Evolutionary conservation across 2,113 vertebrate genomes (phyloP).

Genomic region (Nycticorax nycticorax): DNA sequence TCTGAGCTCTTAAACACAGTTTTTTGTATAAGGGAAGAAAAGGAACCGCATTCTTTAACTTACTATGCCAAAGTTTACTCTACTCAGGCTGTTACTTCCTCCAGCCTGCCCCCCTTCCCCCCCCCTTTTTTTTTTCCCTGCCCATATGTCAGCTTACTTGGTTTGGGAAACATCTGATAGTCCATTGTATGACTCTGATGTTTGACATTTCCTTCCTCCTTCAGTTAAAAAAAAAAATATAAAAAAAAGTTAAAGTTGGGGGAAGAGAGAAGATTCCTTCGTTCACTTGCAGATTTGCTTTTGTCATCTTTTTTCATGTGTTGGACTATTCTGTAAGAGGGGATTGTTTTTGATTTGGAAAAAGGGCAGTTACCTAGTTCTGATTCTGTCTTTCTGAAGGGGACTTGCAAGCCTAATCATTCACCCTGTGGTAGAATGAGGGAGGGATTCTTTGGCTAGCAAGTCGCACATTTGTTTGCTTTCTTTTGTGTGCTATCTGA

Average conservation of each 20-base stretch:
- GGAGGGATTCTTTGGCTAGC: not conserved
- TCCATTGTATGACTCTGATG: conserved; percentile 25
- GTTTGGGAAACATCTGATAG: conserved; percentile 48
- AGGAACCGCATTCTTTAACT: not conserved
- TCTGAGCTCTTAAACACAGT: not conserved
- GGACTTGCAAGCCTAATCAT: not conserved
- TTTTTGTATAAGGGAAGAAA: not conserved
- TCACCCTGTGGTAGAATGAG: not conserved
- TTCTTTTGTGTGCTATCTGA: not conserved
- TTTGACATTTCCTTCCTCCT: conserved; percentile 53
- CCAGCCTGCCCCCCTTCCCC: not conserved
- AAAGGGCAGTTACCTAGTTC: not conserved
- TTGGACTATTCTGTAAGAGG: not conserved
- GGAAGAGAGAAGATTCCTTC: not conserved
- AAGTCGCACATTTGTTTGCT: not conserved
- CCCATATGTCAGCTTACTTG: conserved; percentile 6
- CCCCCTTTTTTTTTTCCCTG: not conserved
- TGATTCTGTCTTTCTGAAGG: not conserved
- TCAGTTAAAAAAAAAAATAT: not conserved
- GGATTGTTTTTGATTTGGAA: not conserved
- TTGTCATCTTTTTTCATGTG: not conserved
- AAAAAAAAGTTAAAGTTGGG: not conserved
- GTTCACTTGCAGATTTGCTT: not conserved
- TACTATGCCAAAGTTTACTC: not conserved
- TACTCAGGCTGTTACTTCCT: not conserved